Evolutionary conservation across 2,888 invertebrate genomes (phyloP), one percentile per base, ranked within the genome.

Genomic region (Dynastes grantii): DNA sequence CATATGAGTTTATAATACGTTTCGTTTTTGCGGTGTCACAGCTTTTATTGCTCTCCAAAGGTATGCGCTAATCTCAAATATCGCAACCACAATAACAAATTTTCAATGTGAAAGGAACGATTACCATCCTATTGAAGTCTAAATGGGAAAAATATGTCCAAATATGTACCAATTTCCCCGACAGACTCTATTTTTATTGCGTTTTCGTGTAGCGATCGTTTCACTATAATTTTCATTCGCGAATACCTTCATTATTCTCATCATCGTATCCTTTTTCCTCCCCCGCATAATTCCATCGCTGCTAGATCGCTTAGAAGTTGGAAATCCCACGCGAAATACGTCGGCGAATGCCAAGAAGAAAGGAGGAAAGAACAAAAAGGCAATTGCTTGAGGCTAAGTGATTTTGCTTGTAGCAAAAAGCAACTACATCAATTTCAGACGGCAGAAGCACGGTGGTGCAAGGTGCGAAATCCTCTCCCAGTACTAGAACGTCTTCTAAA

Each of bases 401-500:
- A 67, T 67, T 67, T 67, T 67, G 40, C 65, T 67, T 67, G 65
- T 67, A 67, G 22, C 40, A 67, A 67, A 67, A 67, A 67, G 45
- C 65, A 16, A 45, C 65, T 45, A 67, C 65, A 67, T 67, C 45
- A 37, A 40, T 67, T 67, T 45, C 40, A 4, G 55, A 58, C 22
- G 22, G 65, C 8, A 40, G 65, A 4, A 5, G 29, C 63, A 45
- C 45, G 45, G 45, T 11, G 45, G 45, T 11, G 45, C 22, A 67
- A 67, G 65, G 65, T 67, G 65, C 40, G 45, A 67, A 67, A 67
- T 67, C 37, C 45, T 67, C 55, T 22, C 6, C 55, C n/a, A 8
- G 45, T 45, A 8, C 11, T 8, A 11, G 45, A 58, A 58, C 16
- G 55, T 58, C 55, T 58, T 22, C 32, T 37, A 37, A 58, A 22